Base-by-base conservation (phyloP, 2,888 invertebrate genomes). In the Chymomyza fuscimana region DNA sequence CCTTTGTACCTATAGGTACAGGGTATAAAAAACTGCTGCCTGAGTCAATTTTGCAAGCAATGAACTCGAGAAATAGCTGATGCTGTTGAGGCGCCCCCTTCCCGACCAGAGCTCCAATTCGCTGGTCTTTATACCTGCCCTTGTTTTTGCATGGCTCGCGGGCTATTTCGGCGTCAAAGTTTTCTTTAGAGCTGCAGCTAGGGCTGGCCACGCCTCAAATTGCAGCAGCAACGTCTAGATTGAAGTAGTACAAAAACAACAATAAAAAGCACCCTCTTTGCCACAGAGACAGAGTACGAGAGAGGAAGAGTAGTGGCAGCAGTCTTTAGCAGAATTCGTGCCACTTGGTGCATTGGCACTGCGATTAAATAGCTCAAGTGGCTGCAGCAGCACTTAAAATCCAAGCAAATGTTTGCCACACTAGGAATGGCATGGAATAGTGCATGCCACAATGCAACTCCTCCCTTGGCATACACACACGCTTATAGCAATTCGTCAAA, bases 31-130 rank as follows among this genome's bases (percentile, higher is more conserved):
- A 4, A 12, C 12, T 46, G 40, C 67, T 76, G 76, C 86, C 74
- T 74, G 77, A 83, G 81, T 86, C 86, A 86, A 86, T 83, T 83
- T 86, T 78, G 80, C 80, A 83, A 83, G 86, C 81, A 83, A 83
- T 86, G 86, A 83, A 86, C 83, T 83, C 70, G 71, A 67, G 73
- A 83, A 78, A 78, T 16, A 22, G 15, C 54, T 86, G 80, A 72
- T 60, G 70, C 63, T 63, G 73, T 72, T 65, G 7, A 73, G 32
- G 32, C 32, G 1, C 40, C 40, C 40, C 40, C 40, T 12, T 32
- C 7, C 32, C 5, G 7, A 32, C 1, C 12, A 46, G 10, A 12
- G 32, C 40, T 46, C 12, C 12, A 10, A 3, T 46, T 46, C 12
- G 40, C 12, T 46, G 1, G 32, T 32, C 40, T 46, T 46, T 46